Evolutionary conservation across 1,140 invertebrate species (phyloP), one percentile per base, ranked within the genome.

Genomic region (Cepaea nemoralis): DNA sequence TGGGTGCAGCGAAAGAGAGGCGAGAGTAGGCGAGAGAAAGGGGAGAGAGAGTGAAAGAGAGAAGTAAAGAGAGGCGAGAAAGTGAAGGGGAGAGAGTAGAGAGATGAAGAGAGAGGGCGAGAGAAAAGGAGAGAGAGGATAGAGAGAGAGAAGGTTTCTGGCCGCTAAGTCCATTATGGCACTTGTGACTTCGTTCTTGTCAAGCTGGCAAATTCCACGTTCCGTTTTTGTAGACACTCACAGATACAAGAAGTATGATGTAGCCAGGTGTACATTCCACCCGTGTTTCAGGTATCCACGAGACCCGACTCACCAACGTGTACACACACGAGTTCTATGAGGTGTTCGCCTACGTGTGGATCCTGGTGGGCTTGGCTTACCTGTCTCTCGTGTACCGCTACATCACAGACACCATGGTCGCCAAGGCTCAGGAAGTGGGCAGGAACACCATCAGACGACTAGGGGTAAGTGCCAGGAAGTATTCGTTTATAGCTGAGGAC

Each of bases 331-430:
- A 77, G 81, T 85, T 79, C 24, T 89, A 88, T 70, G 81, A 85
- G 55, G 84, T 89, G 5, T 81, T 86, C 10, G 85, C 85, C 14
- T 89, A 88, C 66, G 82, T 86, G 10, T 89, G 88, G 88, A 89
- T 89, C 55, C 80, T 89, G 37, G 85, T 89, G 35, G 88, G 89
- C 0, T 80, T 90, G 37, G 84, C 89, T 67, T 89, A 89, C 81
- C 73, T 90, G 14, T 86, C 89, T 0, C 83, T 90, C 16, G 83
- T 88, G 45, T 87, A 89, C 40, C 87, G 84, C 63, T 89, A 88
- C 81, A 89, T 90, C 55, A 85, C 85, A 31, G 85, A 85, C 76
- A 80, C 86, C 22, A 83, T 89, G 24, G 83, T 86, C 0, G 81
- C 82, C 50, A 88, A 85, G 48, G 87, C 87, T 24, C 80, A 87